A percentile compares a stretch with the other conserved stretches of the same genome.
Conservation (phyloP, 2,113 vertebrate genomes). For the Cyanistes caeruleus region DNA sequence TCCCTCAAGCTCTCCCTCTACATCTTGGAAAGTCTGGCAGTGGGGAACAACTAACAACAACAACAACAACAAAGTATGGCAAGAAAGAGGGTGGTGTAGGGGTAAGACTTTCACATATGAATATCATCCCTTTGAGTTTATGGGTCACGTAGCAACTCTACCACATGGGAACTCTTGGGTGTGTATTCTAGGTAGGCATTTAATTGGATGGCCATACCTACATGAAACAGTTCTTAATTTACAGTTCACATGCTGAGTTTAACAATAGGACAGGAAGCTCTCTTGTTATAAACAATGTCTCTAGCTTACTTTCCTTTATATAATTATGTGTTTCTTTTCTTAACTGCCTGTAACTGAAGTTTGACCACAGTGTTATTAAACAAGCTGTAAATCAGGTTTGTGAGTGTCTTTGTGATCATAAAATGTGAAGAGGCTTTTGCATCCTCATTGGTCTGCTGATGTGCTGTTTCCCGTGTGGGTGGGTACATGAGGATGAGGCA, state of each 20-base stretch:
- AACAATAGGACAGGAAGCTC: constrained; percentile 18
- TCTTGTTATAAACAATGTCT: not conserved
- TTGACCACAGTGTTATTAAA: not conserved
- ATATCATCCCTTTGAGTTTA: not conserved
- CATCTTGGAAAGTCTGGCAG: not conserved
- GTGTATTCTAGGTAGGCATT: not conserved
- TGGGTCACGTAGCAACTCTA: not conserved
- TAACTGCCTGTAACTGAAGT: not conserved
- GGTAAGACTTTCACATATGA: not conserved
- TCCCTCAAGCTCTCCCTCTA: not conserved
- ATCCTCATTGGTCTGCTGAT: not conserved
- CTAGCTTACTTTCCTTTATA: not conserved
- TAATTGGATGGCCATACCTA: not conserved
- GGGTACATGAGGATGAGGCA: not conserved
- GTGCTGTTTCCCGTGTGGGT: not conserved
- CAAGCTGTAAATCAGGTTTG: not conserved
- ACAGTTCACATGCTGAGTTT: not conserved
- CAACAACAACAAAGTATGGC: not conserved
- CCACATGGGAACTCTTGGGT: not conserved
- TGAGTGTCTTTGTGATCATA: not conserved
- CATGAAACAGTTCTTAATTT: not conserved
- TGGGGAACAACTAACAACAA: not conserved
- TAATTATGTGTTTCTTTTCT: not conserved
- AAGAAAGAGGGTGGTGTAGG: not conserved
- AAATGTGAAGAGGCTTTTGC: not conserved